Conservation (phyloP, 2,888 invertebrate species). For the Lasius fuliginosus region DNA sequence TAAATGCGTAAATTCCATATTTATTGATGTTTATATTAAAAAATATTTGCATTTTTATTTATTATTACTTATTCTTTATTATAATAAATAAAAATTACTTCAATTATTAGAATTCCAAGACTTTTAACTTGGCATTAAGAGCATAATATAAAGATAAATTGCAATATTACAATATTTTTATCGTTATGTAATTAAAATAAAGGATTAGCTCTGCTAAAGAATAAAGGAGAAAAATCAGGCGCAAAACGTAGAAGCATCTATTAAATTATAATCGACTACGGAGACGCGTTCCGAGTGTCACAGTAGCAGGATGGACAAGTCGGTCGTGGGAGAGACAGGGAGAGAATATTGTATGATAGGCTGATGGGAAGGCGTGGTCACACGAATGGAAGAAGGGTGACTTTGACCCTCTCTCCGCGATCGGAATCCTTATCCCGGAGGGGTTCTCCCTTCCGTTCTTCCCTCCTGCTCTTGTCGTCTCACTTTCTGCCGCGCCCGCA, state of each 20-base stretch:
- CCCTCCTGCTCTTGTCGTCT: slow-evolving; percentile 58
- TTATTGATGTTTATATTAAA: no score
- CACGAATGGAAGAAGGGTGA: slow-evolving; percentile 71
- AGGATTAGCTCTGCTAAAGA: not conserved
- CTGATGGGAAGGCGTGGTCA: slow-evolving; percentile 78
- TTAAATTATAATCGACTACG: slow-evolving; percentile 77
- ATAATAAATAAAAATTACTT: no score
- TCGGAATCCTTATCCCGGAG: slow-evolving; percentile 70
- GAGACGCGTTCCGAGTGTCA: slow-evolving; percentile 63
- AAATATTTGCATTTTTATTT: no score
- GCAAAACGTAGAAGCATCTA: slow-evolving; percentile 50
- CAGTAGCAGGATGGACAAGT: slow-evolving; percentile 51
- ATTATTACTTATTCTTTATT: no score
- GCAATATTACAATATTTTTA: not conserved
- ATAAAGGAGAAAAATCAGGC: not conserved
- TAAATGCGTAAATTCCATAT: no score
- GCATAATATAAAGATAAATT: not conserved
- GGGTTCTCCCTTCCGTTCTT: slow-evolving; percentile 51
- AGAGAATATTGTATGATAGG: slow-evolving; percentile 71
- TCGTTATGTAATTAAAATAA: slow-evolving; percentile 26
- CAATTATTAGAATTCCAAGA: no score
- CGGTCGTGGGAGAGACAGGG: slow-evolving; percentile 34
- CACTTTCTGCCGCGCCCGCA: slow-evolving; percentile 63
- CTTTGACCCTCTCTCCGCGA: slow-evolving; percentile 63
- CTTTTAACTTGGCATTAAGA: no score